phyloP scores from a whole-genome alignment of 2,113 vertebrate genomes.

The Pelusios castaneus region DNA sequence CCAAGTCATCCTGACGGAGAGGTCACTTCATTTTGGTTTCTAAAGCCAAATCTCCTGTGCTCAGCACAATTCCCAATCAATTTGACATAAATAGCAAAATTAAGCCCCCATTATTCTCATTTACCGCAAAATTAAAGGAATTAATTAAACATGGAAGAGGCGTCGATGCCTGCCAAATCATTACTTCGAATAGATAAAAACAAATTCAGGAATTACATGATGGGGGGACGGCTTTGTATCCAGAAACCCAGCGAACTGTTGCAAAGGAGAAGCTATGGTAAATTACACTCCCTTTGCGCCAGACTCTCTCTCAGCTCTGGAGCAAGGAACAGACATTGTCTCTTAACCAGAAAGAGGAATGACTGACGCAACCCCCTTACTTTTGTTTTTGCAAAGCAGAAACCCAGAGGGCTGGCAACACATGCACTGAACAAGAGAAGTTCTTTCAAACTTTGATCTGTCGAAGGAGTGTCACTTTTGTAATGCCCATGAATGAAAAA shows the following conservation, averaged over 20 bases:
- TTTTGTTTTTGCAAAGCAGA: slow-evolving; percentile 30
- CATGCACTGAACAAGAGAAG: background rate
- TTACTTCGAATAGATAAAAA: slow-evolving; percentile 67
- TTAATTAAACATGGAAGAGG: slow-evolving; percentile 79
- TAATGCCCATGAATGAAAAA: slow-evolving; percentile 21
- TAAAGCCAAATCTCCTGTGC: slow-evolving; percentile 69
- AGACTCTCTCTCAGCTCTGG: background rate
- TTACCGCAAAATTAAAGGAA: slow-evolving; percentile 81
- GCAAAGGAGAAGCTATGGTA: background rate
- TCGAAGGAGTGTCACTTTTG: slow-evolving; percentile 14
- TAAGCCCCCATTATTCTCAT: slow-evolving; percentile 81
- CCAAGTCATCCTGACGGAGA: slow-evolving; percentile 63
- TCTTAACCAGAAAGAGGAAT: background rate
- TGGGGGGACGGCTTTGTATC: slow-evolving; percentile 13
- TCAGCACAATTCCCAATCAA: slow-evolving; percentile 77
- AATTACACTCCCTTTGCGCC: background rate
- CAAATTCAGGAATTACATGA: slow-evolving; percentile 43
- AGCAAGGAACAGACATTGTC: background rate
- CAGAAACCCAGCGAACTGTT: background rate
- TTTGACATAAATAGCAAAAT: slow-evolving; percentile 81
- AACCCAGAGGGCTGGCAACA: slow-evolving; percentile 13
- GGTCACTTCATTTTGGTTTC: slow-evolving; percentile 74
- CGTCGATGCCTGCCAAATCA: slow-evolving; percentile 71
- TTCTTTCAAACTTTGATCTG: slow-evolving; percentile 37
- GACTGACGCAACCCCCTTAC: background rate